phyloP scores from a whole-genome alignment of 2,113 vertebrate species.

The Paracanthobrama guichenoti region DNA sequence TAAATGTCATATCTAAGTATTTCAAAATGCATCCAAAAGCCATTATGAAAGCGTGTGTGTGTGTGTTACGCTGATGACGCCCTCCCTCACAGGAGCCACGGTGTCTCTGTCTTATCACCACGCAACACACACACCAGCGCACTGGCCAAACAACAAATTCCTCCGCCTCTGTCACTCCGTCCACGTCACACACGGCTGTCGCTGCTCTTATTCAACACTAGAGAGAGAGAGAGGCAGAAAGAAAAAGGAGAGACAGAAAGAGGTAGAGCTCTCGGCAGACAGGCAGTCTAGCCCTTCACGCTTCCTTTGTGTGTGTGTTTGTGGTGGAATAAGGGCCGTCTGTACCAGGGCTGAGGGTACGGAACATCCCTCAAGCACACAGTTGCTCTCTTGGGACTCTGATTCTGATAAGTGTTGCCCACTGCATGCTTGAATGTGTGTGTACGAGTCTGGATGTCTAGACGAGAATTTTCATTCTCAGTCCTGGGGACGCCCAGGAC shows the following conservation, averaged over 20 bases:
- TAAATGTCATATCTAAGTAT: not conserved
- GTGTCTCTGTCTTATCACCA: slow-evolving; percentile 85
- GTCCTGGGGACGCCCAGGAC: slow-evolving; percentile 26
- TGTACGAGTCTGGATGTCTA: slow-evolving; percentile 54
- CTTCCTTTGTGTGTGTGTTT: slow-evolving; percentile 25
- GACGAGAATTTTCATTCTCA: slow-evolving; percentile 48
- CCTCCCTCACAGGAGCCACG: slow-evolving; percentile 82
- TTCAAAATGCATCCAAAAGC: slow-evolving; percentile 16
- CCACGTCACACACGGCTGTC: slow-evolving; percentile 67
- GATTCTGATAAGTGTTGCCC: slow-evolving; percentile 59
- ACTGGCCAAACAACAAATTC: slow-evolving; percentile 71
- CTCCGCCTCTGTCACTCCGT: slow-evolving; percentile 64
- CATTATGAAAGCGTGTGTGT: slow-evolving; percentile 2
- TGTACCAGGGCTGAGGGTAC: slow-evolving; percentile 18
- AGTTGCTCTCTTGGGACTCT: slow-evolving; percentile 57
- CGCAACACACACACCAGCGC: slow-evolving; percentile 60
- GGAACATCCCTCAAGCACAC: slow-evolving; percentile 58
- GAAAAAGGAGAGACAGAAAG: slow-evolving; percentile 20
- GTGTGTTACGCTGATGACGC: slow-evolving; percentile 8
- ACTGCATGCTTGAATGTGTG: slow-evolving; percentile 18
- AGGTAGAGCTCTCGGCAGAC: not conserved
- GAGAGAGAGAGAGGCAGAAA: slow-evolving; percentile 16
- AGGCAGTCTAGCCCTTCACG: slow-evolving; percentile 17
- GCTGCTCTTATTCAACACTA: slow-evolving; percentile 55
- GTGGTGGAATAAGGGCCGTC: slow-evolving; percentile 42